These are phyloP conservation scores for Trachops cirrhosus DNA, from an alignment of 2,797 vertebrate species.

Conservation along the genomic window DNA sequence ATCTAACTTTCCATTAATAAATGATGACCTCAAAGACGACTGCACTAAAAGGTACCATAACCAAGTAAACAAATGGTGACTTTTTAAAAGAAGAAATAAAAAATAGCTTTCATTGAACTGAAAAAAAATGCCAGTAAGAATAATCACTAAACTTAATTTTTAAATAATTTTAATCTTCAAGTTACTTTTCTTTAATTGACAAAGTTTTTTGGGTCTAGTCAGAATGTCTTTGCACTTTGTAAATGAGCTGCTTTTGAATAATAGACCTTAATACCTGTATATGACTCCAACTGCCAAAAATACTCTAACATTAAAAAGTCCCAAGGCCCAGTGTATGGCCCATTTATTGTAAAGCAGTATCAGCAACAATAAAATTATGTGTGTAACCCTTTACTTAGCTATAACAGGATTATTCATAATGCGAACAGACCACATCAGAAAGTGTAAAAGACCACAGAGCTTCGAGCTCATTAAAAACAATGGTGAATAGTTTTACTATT, in stretches of 20 bases:
- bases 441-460: not conserved
- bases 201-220: not conserved
- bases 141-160: not conserved
- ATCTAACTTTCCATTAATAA: slow-evolving; percentile 8
- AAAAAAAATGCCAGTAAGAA: not conserved
- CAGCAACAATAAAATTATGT: slow-evolving; percentile 35
- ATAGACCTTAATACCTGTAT: slow-evolving; percentile 8
- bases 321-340: not conserved
- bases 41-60: slow-evolving; percentile 20
- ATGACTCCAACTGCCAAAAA: slow-evolving; percentile 45
- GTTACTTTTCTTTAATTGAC: slow-evolving; percentile 4
- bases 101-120: slow-evolving; percentile 27
- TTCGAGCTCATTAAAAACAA: slow-evolving; percentile 33
- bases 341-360: slow-evolving; percentile 25
- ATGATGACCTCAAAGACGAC: not conserved
- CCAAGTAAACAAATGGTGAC: not conserved
- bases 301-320: not conserved
- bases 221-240: not conserved
- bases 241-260: slow-evolving; percentile 5
- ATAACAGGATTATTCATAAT: slow-evolving; percentile 35
- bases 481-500: not conserved
- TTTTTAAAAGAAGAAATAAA: slow-evolving; percentile 29
- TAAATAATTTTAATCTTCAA: slow-evolving; percentile 35
- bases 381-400: slow-evolving; percentile 27
- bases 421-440: not conserved